Evolutionary conservation across 2,797 vertebrate genomes (phyloP).

Genomic region (Centropyge bicolor): DNA sequence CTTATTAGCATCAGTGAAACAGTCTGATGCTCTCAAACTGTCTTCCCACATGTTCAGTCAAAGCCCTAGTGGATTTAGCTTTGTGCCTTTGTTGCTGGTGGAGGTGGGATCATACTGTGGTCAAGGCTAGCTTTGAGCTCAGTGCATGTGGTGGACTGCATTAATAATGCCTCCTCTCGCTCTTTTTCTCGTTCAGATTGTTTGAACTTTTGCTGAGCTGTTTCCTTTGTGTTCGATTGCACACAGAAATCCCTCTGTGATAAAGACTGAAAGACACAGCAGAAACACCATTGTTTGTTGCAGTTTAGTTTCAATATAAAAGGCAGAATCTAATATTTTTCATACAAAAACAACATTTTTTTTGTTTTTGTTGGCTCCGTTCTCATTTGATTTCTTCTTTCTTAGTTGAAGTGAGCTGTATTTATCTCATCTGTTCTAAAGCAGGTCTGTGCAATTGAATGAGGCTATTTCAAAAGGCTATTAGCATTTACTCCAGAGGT

Average conservation of each 20-base stretch:
- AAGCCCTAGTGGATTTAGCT: slow-evolving; percentile 15
- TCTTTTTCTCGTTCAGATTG: slow-evolving; percentile 25
- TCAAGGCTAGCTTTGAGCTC: slow-evolving; percentile 28
- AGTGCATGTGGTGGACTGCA: slow-evolving; percentile 3
- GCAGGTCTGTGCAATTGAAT: slow-evolving; percentile 4
- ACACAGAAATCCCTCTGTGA: slow-evolving; percentile 22
- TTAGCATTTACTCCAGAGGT: neutral
- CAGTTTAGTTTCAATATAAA: slow-evolving; percentile 6
- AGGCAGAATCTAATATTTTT: slow-evolving; percentile 7
- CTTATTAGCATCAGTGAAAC: slow-evolving; percentile 25
- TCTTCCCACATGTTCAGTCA: neutral
- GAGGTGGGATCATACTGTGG: slow-evolving; percentile 33
- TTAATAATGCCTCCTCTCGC: slow-evolving; percentile 11
- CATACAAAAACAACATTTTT: neutral
- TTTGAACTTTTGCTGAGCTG: slow-evolving; percentile 26
- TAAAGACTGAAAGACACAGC: slow-evolving; percentile 8
- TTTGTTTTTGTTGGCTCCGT: neutral
- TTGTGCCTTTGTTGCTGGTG: slow-evolving; percentile 39
- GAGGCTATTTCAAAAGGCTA: slow-evolving; percentile 9
- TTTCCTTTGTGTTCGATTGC: slow-evolving; percentile 36
- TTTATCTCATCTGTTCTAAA: slow-evolving; percentile 6
- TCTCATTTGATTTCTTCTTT: neutral
- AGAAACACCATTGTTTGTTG: slow-evolving; percentile 5
- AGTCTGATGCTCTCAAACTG: slow-evolving; percentile 10
- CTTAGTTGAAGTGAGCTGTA: neutral